Percentiles rank a stretch among this genome's conserved stretches.
phyloP scores from a whole-genome alignment of 2,797 vertebrate species.

The Eospalax fontanierii region DNA sequence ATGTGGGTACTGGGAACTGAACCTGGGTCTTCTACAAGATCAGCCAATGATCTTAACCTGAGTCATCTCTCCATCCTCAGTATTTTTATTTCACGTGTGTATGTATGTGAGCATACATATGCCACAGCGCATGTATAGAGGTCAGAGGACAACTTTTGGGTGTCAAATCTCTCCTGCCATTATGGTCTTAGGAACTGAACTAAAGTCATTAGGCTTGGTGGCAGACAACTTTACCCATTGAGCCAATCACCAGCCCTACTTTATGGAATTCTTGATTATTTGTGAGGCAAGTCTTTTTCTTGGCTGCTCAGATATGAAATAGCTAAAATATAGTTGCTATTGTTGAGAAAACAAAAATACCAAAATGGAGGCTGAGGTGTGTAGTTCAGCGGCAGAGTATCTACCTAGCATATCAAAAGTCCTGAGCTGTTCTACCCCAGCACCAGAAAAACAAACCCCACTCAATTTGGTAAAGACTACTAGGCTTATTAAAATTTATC shows the following conservation, averaged over 20 bases:
- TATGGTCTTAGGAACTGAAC: background rate
- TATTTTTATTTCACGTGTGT: too few relatives aligned
- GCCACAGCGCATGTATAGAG: too few relatives aligned
- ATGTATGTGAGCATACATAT: too few relatives aligned
- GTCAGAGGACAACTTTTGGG: too few relatives aligned
- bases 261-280: background rate
- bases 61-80: too few relatives aligned
- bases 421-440: background rate
- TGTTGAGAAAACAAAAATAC: conserved; percentile 31
- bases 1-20: too few relatives aligned
- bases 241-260: background rate
- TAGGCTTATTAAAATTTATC: conserved; percentile 3
- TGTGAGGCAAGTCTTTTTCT: background rate
- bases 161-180: too few relatives aligned
- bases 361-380: background rate
- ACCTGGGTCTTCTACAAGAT: too few relatives aligned
- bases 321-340: background rate
- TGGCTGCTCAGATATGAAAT: background rate
- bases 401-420: background rate
- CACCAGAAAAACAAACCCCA: background rate
- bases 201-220: background rate
- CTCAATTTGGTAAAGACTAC: background rate
- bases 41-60: too few relatives aligned
- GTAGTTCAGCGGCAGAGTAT: background rate
- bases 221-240: background rate